Base-by-base conservation (phyloP, 2,888 invertebrate species). In the Clivina fossor region DNA sequence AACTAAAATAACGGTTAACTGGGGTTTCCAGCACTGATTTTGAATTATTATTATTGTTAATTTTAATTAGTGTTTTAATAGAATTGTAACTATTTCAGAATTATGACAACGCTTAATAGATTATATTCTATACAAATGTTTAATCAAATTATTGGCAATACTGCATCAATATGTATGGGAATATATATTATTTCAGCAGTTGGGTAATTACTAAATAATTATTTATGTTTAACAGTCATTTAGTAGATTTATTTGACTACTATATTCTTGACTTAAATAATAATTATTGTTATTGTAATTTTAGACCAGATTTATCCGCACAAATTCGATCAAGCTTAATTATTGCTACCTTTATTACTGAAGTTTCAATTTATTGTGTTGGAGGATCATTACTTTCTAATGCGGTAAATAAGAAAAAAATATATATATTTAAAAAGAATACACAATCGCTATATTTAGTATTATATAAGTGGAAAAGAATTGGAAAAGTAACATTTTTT, bases 311-410 rank as follows among this genome's bases (percentile, higher is more conserved):
- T 18, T 41, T 51, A 19, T 41, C 41, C 13, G 22, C 41, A 18
- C 41, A 30, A 41, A 19, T 51, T 22, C 11, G 51, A 33, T 16
- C 41, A n/a, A 15, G 40, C 24, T 32, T 24, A 3, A 51, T 51
- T 22, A 32, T 41, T 4, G 30, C 28, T 3, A 20, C 51, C 4
- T 51, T 51, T n/a, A 11, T 51, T 20, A 4, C 15, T 20, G 41
- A 51, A 20, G 32, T 51, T 20, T 30, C 32, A 15, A 41, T 51
- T 33, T 51, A 51, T 51, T 51, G 51, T 15, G 33, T 41, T 11
- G 51, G 51, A 3, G 51, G 41, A 4, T 41, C 51, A 13, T 5
- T 51, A 3, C 20, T 51, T n/a, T 33, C 41, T 20, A 32, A 51
- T 41, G 22, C 41, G 8, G 51, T 51, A 32, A 51, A 43, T 51